Evolutionary conservation across 2,888 invertebrate species (phyloP), one percentile per base, ranked within the genome.

Genomic region (Limenitis camilla): DNA sequence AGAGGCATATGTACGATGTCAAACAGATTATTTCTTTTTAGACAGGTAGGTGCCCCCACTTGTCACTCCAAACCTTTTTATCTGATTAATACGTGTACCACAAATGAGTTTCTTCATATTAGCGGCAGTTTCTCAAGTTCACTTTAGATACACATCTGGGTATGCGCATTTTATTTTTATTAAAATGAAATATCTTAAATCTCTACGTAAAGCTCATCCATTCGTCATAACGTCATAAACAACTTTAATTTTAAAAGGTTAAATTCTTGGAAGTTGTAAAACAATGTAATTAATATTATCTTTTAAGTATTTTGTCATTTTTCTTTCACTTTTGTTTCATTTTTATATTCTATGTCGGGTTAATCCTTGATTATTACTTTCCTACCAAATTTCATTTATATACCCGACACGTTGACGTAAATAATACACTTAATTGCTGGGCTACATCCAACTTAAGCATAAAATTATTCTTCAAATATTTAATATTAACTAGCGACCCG

Each of bases 101-200:
- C 45, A 49, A 57, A 54, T 57, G 40, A 54, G 52, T 52, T 43
- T 76, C 73, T 19, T 19, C 19, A 19, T 19, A 19, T 19, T 19
- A 19, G 19, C 19, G 19, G 19, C 19, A 19, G 19, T 19, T 19
- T 19, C 19, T 19, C 19, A 19, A 19, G 19, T 19, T 71, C 69
- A 71, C 68, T 73, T 67, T 63, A 73, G 76, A 77, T 76, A 58
- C 63, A 56, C 71, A 76, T 78, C 76, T 64, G 58, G 60, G 61
- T 56, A 63, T 63, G 66, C 43, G 40, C 38, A 11, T 53, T 53
- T 52, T 52, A 42, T 38, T 52, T 49, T 42, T 57, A 43, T 49
- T 43, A 51, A 53, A 45, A 51, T 52, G 52, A 46, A 54, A 54
- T 49, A 49, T 46, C 33, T 33, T 35, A 40, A 32, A 51, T 51